These are phyloP conservation scores for Acipenser oxyrinchus DNA, from an alignment of 2,797 vertebrate genomes.

Conservation along the genomic window DNA sequence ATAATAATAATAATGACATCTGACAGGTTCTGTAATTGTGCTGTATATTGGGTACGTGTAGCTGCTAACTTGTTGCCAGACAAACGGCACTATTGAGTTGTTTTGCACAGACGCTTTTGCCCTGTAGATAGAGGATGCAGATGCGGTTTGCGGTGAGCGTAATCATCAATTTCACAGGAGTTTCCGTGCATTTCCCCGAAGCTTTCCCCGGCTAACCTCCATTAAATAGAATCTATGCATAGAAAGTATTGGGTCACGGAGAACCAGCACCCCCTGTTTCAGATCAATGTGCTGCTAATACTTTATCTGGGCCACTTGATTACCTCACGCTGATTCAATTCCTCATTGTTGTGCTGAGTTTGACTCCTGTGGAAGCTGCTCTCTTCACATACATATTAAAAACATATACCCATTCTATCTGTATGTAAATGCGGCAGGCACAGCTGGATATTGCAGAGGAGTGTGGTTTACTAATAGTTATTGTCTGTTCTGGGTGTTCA, in stretches of 20 bases:
- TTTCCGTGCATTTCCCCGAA: background rate
- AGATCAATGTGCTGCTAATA: constrained; percentile 69
- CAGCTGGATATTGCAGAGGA: constrained; percentile 93
- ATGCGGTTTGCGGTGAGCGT: too few species aligned
- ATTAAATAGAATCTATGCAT: constrained; percentile 70
- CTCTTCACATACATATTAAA: constrained; percentile 85
- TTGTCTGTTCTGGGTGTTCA: constrained; percentile 92
- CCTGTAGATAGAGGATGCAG: too few species aligned
- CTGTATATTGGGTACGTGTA: too few species aligned
- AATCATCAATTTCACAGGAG: too few species aligned
- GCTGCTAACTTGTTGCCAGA: too few species aligned
- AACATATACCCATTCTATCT: constrained; percentile 97
- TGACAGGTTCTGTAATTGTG: too few species aligned
- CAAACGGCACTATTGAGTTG: too few species aligned
- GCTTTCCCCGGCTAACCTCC: constrained; percentile 61
- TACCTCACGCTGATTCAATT: constrained; percentile 61
- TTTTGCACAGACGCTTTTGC: too few species aligned
- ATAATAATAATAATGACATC: too few species aligned
- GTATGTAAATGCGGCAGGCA: constrained; percentile 95
- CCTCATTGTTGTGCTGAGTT: constrained; percentile 9
- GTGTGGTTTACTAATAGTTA: constrained; percentile 99
- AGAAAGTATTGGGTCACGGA: constrained; percentile 43
- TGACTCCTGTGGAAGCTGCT: constrained; percentile 48
- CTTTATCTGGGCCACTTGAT: constrained; percentile 72
- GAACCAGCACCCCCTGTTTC: constrained; percentile 56